phyloP scores from a whole-genome alignment of 2,888 invertebrate species.

The Noctua pronuba region DNA sequence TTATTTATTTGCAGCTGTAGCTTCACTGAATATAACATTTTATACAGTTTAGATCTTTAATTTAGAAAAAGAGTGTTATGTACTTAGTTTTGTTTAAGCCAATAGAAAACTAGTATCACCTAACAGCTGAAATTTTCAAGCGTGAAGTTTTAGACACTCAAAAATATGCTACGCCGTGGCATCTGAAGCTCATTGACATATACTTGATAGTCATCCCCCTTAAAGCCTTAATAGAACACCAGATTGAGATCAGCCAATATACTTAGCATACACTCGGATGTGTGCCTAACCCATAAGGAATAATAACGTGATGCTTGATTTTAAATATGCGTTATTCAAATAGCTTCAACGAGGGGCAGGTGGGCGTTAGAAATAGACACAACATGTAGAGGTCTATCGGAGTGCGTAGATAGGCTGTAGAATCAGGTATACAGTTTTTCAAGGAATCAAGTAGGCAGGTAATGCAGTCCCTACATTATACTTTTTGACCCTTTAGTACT shows the following conservation, averaged over 20 bases:
- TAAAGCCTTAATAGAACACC: neutral
- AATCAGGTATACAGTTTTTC: neutral
- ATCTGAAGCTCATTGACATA: neutral
- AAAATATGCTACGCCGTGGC: neutral
- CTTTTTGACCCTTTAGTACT: neutral
- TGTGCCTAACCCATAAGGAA: neutral
- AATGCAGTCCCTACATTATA: neutral
- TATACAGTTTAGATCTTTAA: neutral
- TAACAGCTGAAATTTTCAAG: neutral
- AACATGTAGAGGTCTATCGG: neutral
- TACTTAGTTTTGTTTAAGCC: neutral
- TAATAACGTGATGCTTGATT: constrained; percentile 16
- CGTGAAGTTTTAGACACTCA: neutral
- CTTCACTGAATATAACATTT: neutral
- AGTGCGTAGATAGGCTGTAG: neutral
- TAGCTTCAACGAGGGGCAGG: constrained; percentile 32
- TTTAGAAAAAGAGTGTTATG: neutral
- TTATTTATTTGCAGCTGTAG: neutral
- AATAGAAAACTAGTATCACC: neutral
- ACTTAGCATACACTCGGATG: neutral
- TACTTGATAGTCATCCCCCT: neutral
- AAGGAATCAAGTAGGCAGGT: neutral
- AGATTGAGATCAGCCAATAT: neutral
- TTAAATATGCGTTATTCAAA: constrained; percentile 6
- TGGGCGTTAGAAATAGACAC: constrained; percentile 43